phyloP scores from a whole-genome alignment of 2,888 invertebrate genomes.

The Spodoptera exigua region DNA sequence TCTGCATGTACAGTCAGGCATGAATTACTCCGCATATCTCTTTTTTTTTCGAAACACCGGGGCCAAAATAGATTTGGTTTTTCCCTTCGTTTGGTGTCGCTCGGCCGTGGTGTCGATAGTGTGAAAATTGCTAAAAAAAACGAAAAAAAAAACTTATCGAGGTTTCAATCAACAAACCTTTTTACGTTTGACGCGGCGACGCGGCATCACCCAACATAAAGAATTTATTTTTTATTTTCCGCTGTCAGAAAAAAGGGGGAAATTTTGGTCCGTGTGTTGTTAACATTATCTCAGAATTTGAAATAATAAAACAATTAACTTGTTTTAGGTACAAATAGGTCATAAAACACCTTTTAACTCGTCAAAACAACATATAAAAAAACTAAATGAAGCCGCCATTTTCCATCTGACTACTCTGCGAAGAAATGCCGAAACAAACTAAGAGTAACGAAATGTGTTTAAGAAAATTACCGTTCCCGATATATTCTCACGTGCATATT shows the following conservation, averaged over 20 bases:
- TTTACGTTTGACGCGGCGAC: constrained; percentile 39
- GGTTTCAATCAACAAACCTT: constrained; percentile 53
- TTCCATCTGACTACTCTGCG: too few species aligned
- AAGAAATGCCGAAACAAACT: too few species aligned
- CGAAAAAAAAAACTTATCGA: constrained; percentile 22
- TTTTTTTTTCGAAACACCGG: not conserved
- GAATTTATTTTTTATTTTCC: constrained; percentile 7
- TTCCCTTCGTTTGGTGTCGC: constrained; percentile 33
- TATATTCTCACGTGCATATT: too few species aligned
- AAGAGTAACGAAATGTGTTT: too few species aligned
- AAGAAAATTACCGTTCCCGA: too few species aligned
- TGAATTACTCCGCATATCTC: constrained; percentile 1
- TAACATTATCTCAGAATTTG: too few species aligned
- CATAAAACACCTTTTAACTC: too few species aligned
- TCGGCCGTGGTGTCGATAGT: constrained; percentile 44
- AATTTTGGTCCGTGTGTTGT: too few species aligned
- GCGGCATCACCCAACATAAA: constrained; percentile 4
- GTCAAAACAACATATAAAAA: too few species aligned
- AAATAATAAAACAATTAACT: too few species aligned
- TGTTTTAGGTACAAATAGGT: too few species aligned
- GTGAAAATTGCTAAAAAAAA: constrained; percentile 51
- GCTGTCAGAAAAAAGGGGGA: not conserved
- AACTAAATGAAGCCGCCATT: too few species aligned
- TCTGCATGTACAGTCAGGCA: not conserved
- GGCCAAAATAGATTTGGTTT: constrained; percentile 41